Evolutionary conservation across 2,888 invertebrate species (phyloP).

Genomic region (Drosophila colorata): DNA sequence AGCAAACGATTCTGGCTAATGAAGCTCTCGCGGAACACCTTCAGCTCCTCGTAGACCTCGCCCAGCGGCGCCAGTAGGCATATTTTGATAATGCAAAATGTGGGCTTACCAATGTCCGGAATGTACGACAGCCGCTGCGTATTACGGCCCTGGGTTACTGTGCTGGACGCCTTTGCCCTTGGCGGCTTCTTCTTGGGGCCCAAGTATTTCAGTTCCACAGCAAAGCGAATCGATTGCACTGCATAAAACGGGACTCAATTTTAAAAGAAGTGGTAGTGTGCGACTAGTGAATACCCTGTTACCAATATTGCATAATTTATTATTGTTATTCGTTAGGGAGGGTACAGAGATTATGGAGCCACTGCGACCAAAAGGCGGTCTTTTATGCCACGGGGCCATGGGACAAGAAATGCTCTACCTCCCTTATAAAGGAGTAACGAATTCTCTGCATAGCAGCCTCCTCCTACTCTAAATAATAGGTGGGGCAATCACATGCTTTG

Average conservation of each 20-base stretch:
- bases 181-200: constrained; percentile 29
- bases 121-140: not conserved
- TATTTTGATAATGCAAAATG: constrained; percentile 62
- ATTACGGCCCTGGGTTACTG: not conserved
- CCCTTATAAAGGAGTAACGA: too few relatives aligned
- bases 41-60: constrained; percentile 50
- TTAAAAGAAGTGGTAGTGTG: not conserved
- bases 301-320: not conserved
- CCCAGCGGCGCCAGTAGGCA: constrained; percentile 62
- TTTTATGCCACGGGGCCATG: too few relatives aligned
- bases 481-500: too few relatives aligned
- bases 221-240: constrained; percentile 63
- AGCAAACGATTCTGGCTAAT: constrained; percentile 59
- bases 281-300: not conserved
- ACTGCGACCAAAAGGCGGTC: too few relatives aligned
- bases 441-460: too few relatives aligned
- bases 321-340: too few relatives aligned
- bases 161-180: not conserved
- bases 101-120: not conserved
- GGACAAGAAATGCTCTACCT: too few relatives aligned
- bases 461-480: too few relatives aligned
- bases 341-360: too few relatives aligned
- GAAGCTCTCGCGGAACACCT: constrained; percentile 48
- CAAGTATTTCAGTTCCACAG: constrained; percentile 55
- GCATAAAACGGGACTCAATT: not conserved